Evolutionary conservation across 2,888 invertebrate genomes (phyloP).

Genomic region (Drosophila meridiana): DNA sequence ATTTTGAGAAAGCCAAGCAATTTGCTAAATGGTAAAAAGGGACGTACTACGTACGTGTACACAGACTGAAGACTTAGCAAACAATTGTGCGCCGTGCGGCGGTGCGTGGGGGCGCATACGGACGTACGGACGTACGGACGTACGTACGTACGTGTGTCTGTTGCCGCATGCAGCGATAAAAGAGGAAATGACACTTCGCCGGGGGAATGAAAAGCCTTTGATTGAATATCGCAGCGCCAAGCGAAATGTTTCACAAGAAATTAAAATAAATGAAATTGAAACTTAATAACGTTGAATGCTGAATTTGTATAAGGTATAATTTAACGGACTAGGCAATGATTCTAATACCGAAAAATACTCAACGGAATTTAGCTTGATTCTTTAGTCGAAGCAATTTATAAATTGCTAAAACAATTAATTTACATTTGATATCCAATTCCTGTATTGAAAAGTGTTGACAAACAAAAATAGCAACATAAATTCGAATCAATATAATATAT

Average conservation of each 20-base stretch:
- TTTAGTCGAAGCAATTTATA: not conserved
- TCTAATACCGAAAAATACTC: not conserved
- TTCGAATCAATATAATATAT: not conserved
- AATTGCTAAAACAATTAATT: not conserved
- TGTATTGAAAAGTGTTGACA: not conserved
- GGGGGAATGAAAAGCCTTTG: slow-evolving; percentile 27
- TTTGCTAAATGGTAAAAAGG: slow-evolving; percentile 70
- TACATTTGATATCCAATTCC: not conserved
- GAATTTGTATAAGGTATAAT: not conserved
- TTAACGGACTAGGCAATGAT: not conserved
- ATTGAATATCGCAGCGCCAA: slow-evolving; percentile 34
- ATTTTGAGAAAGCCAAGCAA: slow-evolving; percentile 79
- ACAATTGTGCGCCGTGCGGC: slow-evolving; percentile 52
- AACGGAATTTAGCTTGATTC: not conserved
- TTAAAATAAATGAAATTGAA: slow-evolving; percentile 12
- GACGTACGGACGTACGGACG: no score
- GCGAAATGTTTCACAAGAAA: slow-evolving; percentile 11
- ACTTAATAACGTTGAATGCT: not conserved
- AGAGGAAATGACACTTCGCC: slow-evolving; percentile 39
- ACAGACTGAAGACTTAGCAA: slow-evolving; percentile 57
- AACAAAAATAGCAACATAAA: not conserved
- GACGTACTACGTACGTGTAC: slow-evolving; percentile 40
- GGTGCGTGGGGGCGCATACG: slow-evolving; percentile 3
- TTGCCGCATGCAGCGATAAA: slow-evolving; percentile 16
- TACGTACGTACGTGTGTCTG: not conserved